phyloP scores from a whole-genome alignment of 2,797 vertebrate genomes.

The Nannoperca australis region DNA sequence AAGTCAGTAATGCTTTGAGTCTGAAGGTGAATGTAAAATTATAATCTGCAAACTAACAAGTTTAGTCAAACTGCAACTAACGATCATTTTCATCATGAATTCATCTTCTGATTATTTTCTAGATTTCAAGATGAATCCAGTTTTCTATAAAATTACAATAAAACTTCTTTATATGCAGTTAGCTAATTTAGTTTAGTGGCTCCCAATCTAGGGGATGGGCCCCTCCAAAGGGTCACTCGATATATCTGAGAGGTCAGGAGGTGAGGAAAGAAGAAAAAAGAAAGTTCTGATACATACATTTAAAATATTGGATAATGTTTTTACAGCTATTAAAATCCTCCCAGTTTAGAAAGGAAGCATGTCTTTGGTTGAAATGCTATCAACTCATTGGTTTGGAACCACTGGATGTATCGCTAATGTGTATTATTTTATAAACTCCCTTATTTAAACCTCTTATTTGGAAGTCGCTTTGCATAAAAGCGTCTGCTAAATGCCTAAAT shows the following conservation, averaged over 20 bases:
- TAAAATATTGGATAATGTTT: too few relatives aligned
- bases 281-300: too few relatives aligned
- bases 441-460: too few relatives aligned
- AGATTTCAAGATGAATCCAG: not conserved
- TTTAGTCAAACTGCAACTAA: not conserved
- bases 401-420: not conserved
- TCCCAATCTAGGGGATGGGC: not conserved
- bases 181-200: not conserved
- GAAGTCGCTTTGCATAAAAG: too few relatives aligned
- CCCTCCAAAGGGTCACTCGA: not conserved
- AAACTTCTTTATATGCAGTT: not conserved
- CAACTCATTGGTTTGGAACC: too few relatives aligned
- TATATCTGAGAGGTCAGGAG: not conserved
- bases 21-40: not conserved
- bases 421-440: not conserved
- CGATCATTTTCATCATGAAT: not conserved
- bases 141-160: not conserved
- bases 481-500: too few relatives aligned
- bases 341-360: not conserved
- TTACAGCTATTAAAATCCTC: not conserved
- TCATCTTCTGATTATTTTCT: not conserved
- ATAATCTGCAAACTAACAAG: not conserved
- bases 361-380: not conserved
- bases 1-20: slow-evolving; percentile 9
- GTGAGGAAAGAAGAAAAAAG: not conserved